Evolutionary conservation across 2,797 vertebrate species (phyloP), one percentile per base, ranked within the genome.

Genomic region (Microcaecilia unicolor): DNA sequence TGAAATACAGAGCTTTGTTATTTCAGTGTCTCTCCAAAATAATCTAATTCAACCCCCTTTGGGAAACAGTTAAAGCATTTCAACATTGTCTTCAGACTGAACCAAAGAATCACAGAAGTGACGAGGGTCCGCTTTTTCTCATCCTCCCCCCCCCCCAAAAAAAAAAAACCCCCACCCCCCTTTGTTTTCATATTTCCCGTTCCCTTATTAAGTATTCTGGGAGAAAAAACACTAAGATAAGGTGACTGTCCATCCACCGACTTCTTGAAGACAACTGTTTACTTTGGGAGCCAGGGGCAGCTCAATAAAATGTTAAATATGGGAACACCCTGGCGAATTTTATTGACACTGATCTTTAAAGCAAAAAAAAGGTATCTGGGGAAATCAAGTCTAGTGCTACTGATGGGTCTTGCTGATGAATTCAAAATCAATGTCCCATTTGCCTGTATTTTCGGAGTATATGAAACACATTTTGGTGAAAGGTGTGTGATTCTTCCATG

Each of bases 341-440:
- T 84, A 86, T 85, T 80, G 84, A 86, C 84, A 80, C 78, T 80
- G 82, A 87, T 86, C 76, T 83, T 78, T 74, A 72, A 75, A 69
- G 76, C 74, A 74, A 83, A 85, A 83, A 85, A n/a, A 70, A 64
- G 78, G 80, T 64, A 80, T 59, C 83, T 78, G 48, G 87, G 86
- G 86, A 89, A 89, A 89, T 89, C 87, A 87, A 33, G 32, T 41
- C 44, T 72, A 85, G 84, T 80, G 81, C 69, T 65, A 55, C 58
- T 46, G 37, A 58, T 43, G 41, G 48, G 25, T 31, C 58, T 44
- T 31, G 41, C 67, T 84, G 82, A 87, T 82, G 76, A 79, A 87
- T 86, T 74, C 71, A 76, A 81, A 86, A 88, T 87, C 85, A 86
- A 88, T 86, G 78, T 34, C 66, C 63, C 59, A 69, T 86, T 86